Evolutionary conservation across 2,888 invertebrate species (phyloP).

Genomic region (Drosophila koepferae): DNA sequence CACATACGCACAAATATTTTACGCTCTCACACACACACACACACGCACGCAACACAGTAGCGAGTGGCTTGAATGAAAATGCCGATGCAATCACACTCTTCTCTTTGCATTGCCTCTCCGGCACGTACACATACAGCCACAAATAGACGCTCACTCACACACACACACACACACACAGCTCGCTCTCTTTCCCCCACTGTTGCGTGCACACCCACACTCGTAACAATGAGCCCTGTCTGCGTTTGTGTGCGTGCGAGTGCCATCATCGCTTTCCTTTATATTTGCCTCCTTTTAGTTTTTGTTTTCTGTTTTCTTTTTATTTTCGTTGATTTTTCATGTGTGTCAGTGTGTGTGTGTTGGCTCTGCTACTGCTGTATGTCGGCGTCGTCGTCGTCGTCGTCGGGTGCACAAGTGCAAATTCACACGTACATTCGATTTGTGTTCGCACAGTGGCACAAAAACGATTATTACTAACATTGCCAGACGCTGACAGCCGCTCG

Average conservation of each 20-base stretch:
- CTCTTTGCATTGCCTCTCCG: constrained; percentile 46
- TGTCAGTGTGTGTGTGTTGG: constrained; percentile 12
- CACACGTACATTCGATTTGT: constrained; percentile 80
- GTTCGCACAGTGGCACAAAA: constrained; percentile 68
- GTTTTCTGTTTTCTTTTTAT: constrained; percentile 69
- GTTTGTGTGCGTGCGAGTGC: constrained; percentile 58
- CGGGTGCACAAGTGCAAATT: constrained; percentile 80
- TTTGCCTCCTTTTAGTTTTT: constrained; percentile 68
- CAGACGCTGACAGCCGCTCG: constrained; percentile 24
- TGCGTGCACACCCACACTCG: constrained; percentile 34
- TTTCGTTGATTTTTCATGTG: constrained; percentile 51
- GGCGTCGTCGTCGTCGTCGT: constrained; percentile 17
- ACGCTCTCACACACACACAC: constrained; percentile 38
- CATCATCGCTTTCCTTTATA: constrained; percentile 75
- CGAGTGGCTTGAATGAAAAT: constrained; percentile 80
- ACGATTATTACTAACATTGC: constrained; percentile 26
- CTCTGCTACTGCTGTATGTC: constrained; percentile 29
- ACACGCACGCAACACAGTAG: constrained; percentile 8
- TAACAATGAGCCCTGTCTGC: constrained; percentile 43
- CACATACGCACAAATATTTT: constrained; percentile 23
- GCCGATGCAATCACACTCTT: constrained; percentile 77
- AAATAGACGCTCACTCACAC: constrained; percentile 7
- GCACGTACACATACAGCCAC: constrained; percentile 17
- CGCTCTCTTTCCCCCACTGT: background rate
- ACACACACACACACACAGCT: background rate